Evolutionary conservation across 2,888 invertebrate species (phyloP), one percentile per base, ranked within the genome.

Genomic region (Ligdia adustata): DNA sequence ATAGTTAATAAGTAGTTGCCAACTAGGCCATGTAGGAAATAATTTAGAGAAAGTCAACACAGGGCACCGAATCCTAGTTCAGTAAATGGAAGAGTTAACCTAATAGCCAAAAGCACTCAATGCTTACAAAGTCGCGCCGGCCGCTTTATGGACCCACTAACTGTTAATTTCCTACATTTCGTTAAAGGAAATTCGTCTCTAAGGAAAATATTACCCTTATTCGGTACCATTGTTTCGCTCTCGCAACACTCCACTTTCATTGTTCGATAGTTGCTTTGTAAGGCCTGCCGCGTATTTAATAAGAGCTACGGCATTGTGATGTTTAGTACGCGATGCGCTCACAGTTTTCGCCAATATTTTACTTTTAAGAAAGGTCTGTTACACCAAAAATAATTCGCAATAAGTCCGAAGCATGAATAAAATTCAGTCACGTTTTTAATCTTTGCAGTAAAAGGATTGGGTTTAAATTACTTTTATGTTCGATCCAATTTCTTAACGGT

Each of bases 31-130:
- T 53, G 54, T 55, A 54, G 58, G 62, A 61, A 55, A 60, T 65
- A 65, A 63, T 71, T 74, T 74, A 72, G 70, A 71, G 75, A 72
- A 74, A 79, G 77, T 80, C 77, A 79, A 77, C 79, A 80, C 72
- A 71, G 76, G 75, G 67, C 62, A 67, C 66, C 69, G 72, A 80
- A 82, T 81, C 78, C 72, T 61, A 76, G 74, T 74, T 67, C 73
- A 78, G 72, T 82, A 83, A 87, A 89, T 87, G 85, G 83, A 72
- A 76, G 75, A 85, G 82, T 85, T 87, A 86, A 84, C 82, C 77
- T 89, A 87, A 89, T 87, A 88, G 89, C 86, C 70, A 72, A 89
- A 89, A 89, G 85, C 89, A 86, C 87, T 89, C 87, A 85, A 87
- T 87, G 89, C 87, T 81, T 82, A 85, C 85, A 82, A 84, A 87